Evolutionary conservation across 2,888 invertebrate genomes (phyloP).

Genomic region (Drosophila multiciliata): DNA sequence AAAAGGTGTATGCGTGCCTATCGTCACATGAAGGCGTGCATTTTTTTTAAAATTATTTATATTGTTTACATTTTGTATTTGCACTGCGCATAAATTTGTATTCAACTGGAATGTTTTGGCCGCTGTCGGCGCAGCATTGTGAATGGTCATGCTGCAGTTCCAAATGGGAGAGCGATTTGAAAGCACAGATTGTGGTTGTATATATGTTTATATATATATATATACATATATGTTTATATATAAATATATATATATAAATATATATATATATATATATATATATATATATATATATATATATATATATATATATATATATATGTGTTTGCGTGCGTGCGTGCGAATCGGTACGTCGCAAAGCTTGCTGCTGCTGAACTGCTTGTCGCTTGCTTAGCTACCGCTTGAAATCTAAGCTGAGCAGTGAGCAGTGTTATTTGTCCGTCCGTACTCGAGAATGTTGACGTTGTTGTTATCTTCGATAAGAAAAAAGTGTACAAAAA

Average conservation of each 20-base stretch:
- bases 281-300: constrained; percentile 8
- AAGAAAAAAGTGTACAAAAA: constrained; percentile 40
- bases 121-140: constrained; percentile 70
- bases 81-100: constrained; percentile 37
- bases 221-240: constrained; percentile 5
- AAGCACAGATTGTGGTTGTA: constrained; percentile 19
- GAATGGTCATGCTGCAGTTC: constrained; percentile 64
- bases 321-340: constrained; percentile 27
- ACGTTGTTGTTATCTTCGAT: constrained; percentile 43
- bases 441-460: constrained; percentile 34
- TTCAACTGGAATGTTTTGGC: constrained; percentile 64
- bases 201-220: constrained; percentile 11
- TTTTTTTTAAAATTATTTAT: constrained; percentile 41
- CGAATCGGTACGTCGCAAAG: constrained; percentile 21
- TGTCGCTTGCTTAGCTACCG: constrained; percentile 56
- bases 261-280: constrained; percentile 1
- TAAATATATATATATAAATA: constrained; percentile 5
- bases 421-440: constrained; percentile 46
- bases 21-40: constrained; percentile 57
- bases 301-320: background rate
- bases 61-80: constrained; percentile 50
- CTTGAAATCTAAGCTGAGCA: constrained; percentile 36
- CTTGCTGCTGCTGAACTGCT: constrained; percentile 44
- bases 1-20: constrained; percentile 63
- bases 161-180: constrained; percentile 22